Base-by-base conservation (phyloP, 2,797 vertebrate genomes). In the Hozukius guyotensis region DNA sequence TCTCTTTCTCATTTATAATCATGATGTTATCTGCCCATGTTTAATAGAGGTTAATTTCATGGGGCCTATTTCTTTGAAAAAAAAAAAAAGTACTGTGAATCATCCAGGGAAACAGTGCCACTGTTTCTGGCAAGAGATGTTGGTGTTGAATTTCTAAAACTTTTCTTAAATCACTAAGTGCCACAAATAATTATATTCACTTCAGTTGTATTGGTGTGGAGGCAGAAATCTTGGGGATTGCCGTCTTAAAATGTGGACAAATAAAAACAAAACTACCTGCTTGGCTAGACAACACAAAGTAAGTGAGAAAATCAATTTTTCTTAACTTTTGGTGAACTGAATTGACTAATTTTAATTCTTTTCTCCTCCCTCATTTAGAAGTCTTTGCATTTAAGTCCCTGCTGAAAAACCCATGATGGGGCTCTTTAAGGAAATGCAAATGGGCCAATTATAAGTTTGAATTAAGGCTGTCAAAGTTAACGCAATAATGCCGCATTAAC, bases 391-490 rank as follows among this genome's bases (percentile, higher is more conserved):
- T 73, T 59, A 6, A 13, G 36, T 63, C 16, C 2, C 0, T 6
- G 61, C 5, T 75, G 31, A 42, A 84, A 83, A 71, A 59, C 49
- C 72, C 52, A n/a, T 1, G 27, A n/a, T 1, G 27, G n/a, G 73
- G 11, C 34, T 56, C 56, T 38, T 73, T 31, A 11, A 25, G 52
- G 0, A 3, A 36, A 42, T 25, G 25, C 29, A 77, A 70, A 61
- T 4, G 0, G 16, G 6, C 11, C 63, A 63, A 8, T 72, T 84
- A 55, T 18, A 32, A 14, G 55, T 18, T 13, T 4, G 8, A 59
- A 49, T 49, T 49, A 2, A 18, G 46, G 46, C 46, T 20, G 1
- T 49, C 7, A 49, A 49, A 49, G 46, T 49, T 18, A 49, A 49
- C 0, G 18, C 46, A 49, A 20, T 49, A 18, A 49, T 20, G 16